Conservation (phyloP, 2,797 vertebrate genomes). For the Tiaroga cobitis region DNA sequence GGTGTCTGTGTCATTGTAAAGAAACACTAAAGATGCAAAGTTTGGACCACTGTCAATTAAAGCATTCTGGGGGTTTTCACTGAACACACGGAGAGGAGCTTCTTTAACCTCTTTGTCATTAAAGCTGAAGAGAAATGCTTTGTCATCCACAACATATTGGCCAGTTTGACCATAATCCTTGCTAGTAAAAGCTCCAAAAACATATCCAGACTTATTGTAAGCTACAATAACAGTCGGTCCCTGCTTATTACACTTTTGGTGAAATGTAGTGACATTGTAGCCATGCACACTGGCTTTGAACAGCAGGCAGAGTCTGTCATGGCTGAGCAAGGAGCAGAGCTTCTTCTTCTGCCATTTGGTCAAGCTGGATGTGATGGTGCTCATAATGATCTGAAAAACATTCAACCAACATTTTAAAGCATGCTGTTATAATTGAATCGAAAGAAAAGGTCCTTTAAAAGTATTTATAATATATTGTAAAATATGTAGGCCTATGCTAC, state of each 20-base stretch:
- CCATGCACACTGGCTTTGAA: slow-evolving; percentile 72
- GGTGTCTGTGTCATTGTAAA: background rate
- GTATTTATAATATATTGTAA: background rate
- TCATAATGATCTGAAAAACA: slow-evolving; percentile 59
- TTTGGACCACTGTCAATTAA: slow-evolving; percentile 64
- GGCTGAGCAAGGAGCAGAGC: slow-evolving; percentile 67
- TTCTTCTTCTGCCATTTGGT: slow-evolving; percentile 60
- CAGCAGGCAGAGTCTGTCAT: slow-evolving; percentile 68
- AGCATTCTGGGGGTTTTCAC: slow-evolving; percentile 20
- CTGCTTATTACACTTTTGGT: slow-evolving; percentile 64
- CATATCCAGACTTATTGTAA: slow-evolving; percentile 64
- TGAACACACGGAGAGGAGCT: slow-evolving; percentile 57
- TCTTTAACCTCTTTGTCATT: background rate
- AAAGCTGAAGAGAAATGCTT: slow-evolving; percentile 73
- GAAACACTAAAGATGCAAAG: slow-evolving; percentile 62
- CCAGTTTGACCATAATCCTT: slow-evolving; percentile 51
- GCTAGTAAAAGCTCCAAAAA: slow-evolving; percentile 71
- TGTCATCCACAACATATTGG: slow-evolving; percentile 31
- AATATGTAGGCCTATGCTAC: background rate
- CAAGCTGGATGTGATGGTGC: slow-evolving; percentile 64
- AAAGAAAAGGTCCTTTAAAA: background rate
- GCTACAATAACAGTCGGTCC: slow-evolving; percentile 67
- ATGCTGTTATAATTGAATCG: background rate
- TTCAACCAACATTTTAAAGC: background rate
- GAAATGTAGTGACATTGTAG: slow-evolving; percentile 56